A percentile compares a stretch with the other conserved stretches of the same genome.
Conservation (phyloP, 1,140 invertebrate species). For the Battus philenor region DNA sequence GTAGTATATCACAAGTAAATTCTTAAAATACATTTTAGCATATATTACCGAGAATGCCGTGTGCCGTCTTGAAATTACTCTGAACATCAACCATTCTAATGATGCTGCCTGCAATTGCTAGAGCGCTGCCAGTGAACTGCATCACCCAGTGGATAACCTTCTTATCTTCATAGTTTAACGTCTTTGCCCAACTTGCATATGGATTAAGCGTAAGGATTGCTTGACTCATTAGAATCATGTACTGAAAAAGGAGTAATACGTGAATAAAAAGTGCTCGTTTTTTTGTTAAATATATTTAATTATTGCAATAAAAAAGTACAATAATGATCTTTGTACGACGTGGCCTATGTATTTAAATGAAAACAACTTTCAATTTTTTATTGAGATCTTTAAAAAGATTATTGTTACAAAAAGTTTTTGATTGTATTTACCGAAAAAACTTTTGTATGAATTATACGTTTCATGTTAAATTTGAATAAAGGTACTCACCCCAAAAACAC, state of each 20-base stretch:
- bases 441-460: no score
- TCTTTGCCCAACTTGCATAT: constrained; percentile 21
- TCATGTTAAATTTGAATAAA: no score
- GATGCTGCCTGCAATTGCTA: constrained; percentile 21
- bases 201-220: constrained; percentile 19
- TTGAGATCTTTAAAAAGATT: not conserved
- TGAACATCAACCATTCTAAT: constrained; percentile 11
- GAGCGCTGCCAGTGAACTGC: constrained; percentile 19
- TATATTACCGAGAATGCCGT: constrained; percentile 26
- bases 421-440: no score
- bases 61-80: constrained; percentile 11
- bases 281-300: no score
- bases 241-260: constrained; percentile 19
- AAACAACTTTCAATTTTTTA: not conserved
- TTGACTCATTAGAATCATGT: constrained; percentile 24
- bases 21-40: not conserved
- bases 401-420: not conserved
- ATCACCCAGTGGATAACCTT: constrained; percentile 21
- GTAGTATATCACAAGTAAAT: not conserved
- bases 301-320: not conserved
- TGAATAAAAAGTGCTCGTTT: no score
- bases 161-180: constrained; percentile 17
- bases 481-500: constrained; percentile 27
- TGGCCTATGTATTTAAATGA: not conserved
- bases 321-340: not conserved